Base-by-base conservation (phyloP, 2,888 invertebrate species). In the Pammene aurita region DNA sequence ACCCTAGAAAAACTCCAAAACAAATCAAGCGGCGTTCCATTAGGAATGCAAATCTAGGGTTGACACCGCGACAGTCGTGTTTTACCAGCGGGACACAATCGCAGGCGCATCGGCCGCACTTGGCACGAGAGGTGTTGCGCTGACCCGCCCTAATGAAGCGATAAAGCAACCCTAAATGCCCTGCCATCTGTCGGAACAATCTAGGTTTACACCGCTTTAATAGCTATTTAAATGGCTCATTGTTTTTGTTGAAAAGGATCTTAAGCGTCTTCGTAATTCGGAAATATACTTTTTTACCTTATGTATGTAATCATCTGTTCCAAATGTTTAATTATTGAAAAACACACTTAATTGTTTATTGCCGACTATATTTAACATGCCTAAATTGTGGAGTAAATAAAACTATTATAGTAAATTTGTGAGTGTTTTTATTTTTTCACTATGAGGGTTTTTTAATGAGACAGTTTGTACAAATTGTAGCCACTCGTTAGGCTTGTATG, bases 111-210 rank as follows among this genome's bases (percentile, higher is more conserved):
- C 89, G 76, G 80, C 67, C 72, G 80, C 88, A 86, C 88, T 89
- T 69, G 88, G 85, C 88, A 84, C 85, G 84, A 82, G 79, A 89
- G 87, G 89, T 86, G 90, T 89, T 81, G 84, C 81, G 16, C 71
- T 73, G 76, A 76, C 78, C 77, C 78, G 75, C 75, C 73, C 80
- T 87, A 86, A 86, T 86, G 85, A 86, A 87, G 84, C 84, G 82
- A 84, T 83, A 80, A 78, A 77, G 68, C 72, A 66, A 71, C 54
- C 58, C 65, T 57, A 68, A 71, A 66, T 74, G 71, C 62, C 64
- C 65, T 65, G 71, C 56, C 74, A 82, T 80, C 77, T 72, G 55
- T 67, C 65, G 44, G 16, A 58, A 70, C 68, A 56, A 80, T 80
- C 78, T 76, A 48, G 48, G 55, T 44, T 52, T 54, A 42, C 48